A percentile compares a stretch with the other conserved stretches of the same genome.
These are phyloP conservation scores for Platypus cylindrus DNA, from an alignment of 2,888 invertebrate genomes.

Conservation along the genomic window DNA sequence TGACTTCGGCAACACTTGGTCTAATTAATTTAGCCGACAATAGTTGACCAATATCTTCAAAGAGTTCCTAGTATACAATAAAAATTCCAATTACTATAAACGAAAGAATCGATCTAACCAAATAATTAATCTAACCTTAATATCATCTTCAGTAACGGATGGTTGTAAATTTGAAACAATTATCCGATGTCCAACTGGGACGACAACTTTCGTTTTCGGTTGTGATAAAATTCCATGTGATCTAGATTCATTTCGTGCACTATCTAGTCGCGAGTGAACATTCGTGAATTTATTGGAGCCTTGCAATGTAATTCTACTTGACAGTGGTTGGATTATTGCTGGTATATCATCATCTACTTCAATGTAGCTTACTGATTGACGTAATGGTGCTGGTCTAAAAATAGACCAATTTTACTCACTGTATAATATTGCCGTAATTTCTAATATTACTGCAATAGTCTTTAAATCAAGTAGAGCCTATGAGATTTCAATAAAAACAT, in stretches of 20 bases:
- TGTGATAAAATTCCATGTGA: slow-evolving; percentile 30
- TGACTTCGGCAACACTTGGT: slow-evolving; percentile 83
- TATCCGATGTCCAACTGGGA: slow-evolving; percentile 62
- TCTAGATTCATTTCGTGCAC: slow-evolving; percentile 25
- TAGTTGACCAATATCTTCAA: slow-evolving; percentile 84
- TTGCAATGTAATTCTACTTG: slow-evolving; percentile 24
- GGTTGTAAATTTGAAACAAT: slow-evolving; percentile 82
- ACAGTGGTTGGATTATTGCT: no score
- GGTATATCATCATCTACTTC: slow-evolving; percentile 32
- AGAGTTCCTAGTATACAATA: slow-evolving; percentile 65
- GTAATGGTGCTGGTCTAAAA: slow-evolving; percentile 9
- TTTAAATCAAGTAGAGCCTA: neutral
- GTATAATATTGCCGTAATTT: no score
- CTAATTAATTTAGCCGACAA: slow-evolving; percentile 72
- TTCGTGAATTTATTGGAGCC: slow-evolving; percentile 26
- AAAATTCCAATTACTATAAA: slow-evolving; percentile 1
- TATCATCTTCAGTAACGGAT: slow-evolving; percentile 81
- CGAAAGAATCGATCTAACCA: neutral
- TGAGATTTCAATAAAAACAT: no score
- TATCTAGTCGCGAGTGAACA: slow-evolving; percentile 38
- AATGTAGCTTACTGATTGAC: slow-evolving; percentile 23
- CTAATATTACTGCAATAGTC: no score
- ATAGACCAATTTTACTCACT: neutral
- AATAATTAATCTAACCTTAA: slow-evolving; percentile 50
- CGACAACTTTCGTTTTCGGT: slow-evolving; percentile 35